Percentiles rank a stretch among this genome's conserved stretches.
Conservation (phyloP, 2,113 vertebrate species). For the Xyrauchen texanus region DNA sequence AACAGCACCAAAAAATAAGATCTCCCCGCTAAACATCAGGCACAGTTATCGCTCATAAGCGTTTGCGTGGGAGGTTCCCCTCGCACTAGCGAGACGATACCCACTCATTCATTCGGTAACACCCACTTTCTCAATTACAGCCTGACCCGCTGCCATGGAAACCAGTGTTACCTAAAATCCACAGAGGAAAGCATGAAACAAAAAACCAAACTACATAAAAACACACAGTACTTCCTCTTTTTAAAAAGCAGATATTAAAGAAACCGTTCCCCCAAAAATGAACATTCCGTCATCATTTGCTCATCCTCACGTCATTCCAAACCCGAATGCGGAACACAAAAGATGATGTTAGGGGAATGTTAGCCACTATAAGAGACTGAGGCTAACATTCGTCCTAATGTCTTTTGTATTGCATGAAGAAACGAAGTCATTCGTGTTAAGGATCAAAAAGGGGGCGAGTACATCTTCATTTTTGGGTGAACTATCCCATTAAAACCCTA, state of each 20-base stretch:
- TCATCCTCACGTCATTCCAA: too few species aligned
- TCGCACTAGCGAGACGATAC: conserved; percentile 30
- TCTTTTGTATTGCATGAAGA: too few species aligned
- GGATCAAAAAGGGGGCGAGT: too few species aligned
- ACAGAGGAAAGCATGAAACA: conserved; percentile 60
- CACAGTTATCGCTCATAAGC: conserved; percentile 78
- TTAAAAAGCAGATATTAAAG: conserved; percentile 57
- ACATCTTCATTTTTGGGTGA: too few species aligned
- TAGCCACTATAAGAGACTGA: too few species aligned
- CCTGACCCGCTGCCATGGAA: conserved; percentile 1
- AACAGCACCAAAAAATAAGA: conserved; percentile 98
- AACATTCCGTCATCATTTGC: too few species aligned
- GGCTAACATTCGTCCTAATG: too few species aligned
- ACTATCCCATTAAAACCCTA: conserved; percentile 62
- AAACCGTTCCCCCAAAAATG: too few species aligned
- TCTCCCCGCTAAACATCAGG: conserved; percentile 93
- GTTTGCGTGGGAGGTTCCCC: conserved; percentile 67
- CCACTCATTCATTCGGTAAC: not conserved
- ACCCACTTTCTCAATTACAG: conserved; percentile 35
- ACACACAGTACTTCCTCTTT: conserved; percentile 58
- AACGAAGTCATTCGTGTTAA: too few species aligned
- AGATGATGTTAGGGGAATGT: too few species aligned
- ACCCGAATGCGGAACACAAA: too few species aligned
- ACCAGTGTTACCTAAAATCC: conserved; percentile 51
- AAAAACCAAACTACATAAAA: conserved; percentile 70